phyloP scores from a whole-genome alignment of 2,888 invertebrate genomes.

The Zaprionus lineosus region DNA sequence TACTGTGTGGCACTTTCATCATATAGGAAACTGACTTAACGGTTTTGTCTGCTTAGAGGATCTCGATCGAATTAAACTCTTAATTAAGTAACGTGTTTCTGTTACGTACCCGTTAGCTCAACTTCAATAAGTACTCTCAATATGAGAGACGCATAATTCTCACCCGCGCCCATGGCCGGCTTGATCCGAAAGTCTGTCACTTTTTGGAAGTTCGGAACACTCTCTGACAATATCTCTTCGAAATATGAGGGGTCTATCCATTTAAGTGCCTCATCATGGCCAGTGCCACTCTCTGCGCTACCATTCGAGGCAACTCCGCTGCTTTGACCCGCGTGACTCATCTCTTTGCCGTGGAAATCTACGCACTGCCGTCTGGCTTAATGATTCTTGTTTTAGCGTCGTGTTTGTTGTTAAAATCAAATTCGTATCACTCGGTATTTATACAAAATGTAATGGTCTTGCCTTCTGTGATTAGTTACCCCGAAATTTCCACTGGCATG shows the following conservation, averaged over 20 bases:
- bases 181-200: slow-evolving; percentile 54
- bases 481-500: too few relatives aligned
- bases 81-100: neutral
- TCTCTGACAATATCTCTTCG: slow-evolving; percentile 47
- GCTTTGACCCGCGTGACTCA: too few relatives aligned
- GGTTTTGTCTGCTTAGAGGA: slow-evolving; percentile 34
- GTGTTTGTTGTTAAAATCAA: too few relatives aligned
- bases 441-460: too few relatives aligned
- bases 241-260: slow-evolving; percentile 72
- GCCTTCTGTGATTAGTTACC: too few relatives aligned
- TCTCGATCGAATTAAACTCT: neutral
- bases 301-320: too few relatives aligned
- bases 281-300: neutral
- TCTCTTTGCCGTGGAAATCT: too few relatives aligned
- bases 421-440: too few relatives aligned
- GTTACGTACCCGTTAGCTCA: slow-evolving; percentile 49
- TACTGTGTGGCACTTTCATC: slow-evolving; percentile 68
- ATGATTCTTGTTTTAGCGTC: too few relatives aligned
- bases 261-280: slow-evolving; percentile 37
- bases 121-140: slow-evolving; percentile 62
- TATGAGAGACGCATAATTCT: slow-evolving; percentile 78
- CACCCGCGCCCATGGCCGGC: slow-evolving; percentile 63
- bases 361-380: too few relatives aligned
- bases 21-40: slow-evolving; percentile 51
- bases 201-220: slow-evolving; percentile 45